A percentile compares a stretch with the other conserved stretches of the same genome.
These are phyloP conservation scores for Calliphora vicina DNA, from an alignment of 1,140 invertebrate species.

Conservation along the genomic window DNA sequence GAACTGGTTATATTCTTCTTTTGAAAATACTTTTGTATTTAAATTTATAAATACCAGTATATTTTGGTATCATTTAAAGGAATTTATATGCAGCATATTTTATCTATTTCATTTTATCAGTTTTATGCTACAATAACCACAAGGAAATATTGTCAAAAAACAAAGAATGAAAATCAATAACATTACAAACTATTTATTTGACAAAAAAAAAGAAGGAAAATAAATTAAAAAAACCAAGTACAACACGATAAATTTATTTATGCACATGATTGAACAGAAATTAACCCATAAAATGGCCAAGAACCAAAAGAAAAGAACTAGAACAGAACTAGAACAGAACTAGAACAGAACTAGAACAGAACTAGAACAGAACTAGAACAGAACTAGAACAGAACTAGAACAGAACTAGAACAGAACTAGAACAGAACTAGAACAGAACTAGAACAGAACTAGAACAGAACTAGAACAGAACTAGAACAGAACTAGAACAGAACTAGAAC, in stretches of 20 bases:
- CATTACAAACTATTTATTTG: background rate
- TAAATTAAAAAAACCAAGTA: background rate
- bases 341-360: no score
- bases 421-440: no score
- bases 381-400: no score
- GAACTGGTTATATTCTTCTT: no score
- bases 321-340: no score
- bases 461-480: no score
- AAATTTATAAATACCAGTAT: background rate
- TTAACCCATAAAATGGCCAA: background rate
- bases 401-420: no score
- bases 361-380: no score
- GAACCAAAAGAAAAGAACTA: background rate
- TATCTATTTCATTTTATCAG: background rate
- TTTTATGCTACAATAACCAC: conserved; percentile 9
- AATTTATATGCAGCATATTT: background rate
- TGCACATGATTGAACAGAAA: background rate
- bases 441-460: no score
- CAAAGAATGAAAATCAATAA: background rate
- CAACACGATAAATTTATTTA: background rate
- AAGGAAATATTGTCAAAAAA: background rate
- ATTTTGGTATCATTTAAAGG: background rate
- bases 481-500: no score
- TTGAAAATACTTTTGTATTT: background rate
- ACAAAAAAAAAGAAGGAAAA: background rate